Percentiles rank a stretch among this genome's conserved stretches.
Evolutionary conservation across 2,888 invertebrate genomes (phyloP).

Genomic region (Dryadula phaetusa): DNA sequence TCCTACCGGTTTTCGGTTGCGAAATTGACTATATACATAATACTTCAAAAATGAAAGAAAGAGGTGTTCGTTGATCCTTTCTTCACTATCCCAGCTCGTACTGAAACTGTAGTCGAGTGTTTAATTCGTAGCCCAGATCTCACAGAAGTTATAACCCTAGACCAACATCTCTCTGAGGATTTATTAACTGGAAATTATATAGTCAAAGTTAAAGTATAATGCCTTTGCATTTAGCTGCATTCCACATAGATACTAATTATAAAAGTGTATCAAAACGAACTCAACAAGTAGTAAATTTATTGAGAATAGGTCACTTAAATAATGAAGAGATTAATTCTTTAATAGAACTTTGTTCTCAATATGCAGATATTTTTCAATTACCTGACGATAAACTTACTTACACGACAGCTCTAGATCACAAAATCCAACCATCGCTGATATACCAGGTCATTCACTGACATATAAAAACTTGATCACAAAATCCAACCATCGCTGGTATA

Average conservation of each 20-base stretch:
- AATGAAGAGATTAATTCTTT: constrained; percentile 41
- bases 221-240: not conserved
- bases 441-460: constrained; percentile 44
- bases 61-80: constrained; percentile 32
- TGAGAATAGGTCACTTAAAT: constrained; percentile 44
- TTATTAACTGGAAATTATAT: constrained; percentile 34
- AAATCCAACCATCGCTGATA: constrained; percentile 39
- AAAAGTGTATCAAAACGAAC: not conserved
- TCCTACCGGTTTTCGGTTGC: not conserved
- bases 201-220: constrained; percentile 26
- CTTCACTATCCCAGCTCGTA: constrained; percentile 34
- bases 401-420: constrained; percentile 40
- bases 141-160: constrained; percentile 33
- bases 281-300: constrained; percentile 35
- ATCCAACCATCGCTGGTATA: too few species aligned
- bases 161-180: constrained; percentile 18
- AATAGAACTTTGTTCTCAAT: constrained; percentile 39
- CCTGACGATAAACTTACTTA: constrained; percentile 37
- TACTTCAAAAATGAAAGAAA: constrained; percentile 19
- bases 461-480: too few species aligned
- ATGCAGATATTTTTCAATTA: constrained; percentile 45
- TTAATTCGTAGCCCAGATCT: constrained; percentile 38
- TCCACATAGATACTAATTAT: not conserved
- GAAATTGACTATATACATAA: not conserved
- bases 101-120: constrained; percentile 39